Base-by-base conservation (phyloP, 2,113 vertebrate genomes). In the Calidris pygmaea region DNA sequence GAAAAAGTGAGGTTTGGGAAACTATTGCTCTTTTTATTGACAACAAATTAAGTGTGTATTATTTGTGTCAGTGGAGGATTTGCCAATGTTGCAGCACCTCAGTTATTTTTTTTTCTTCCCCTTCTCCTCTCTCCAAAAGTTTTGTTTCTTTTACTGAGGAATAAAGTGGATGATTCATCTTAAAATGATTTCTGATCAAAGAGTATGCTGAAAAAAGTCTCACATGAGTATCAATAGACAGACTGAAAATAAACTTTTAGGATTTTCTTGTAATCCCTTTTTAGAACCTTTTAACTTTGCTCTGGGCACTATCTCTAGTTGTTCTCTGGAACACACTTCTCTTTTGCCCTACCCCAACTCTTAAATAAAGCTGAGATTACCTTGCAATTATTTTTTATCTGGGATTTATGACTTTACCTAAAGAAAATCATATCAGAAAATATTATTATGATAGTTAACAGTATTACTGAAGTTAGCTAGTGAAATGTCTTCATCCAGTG, bases 401-500 rank as follows among this genome's bases (percentile, higher is more conserved):
- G 1, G 2, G 9, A 9, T 37, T 14, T 47, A 27, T 0, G 0
- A 11, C 14, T 78, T 70, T 4, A 43, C 10, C 7, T 72, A 52
- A 70, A 77, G 7, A 15, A 53, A 41, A 6, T 6, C 0, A 3
- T 39, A 39, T 3, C 8, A 37, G n/a, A 78, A 82, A 74, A 52
- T 47, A 67, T 7, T 34, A 63, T 37, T 27, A 68, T 15, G 7
- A 22, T 50, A 29, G 29, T 30, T 78, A 62, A 60, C 15, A 22
- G 12, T 41, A 30, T 55, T 52, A 21, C 39, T 73, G 67, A 43
- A 66, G 72, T 24, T 58, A 63, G 20, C 24, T 65, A 60, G 19
- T 47, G 39, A 62, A 67, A 76, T 14, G 10, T 52, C 41, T 84
- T 27, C 48, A 34, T 32, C 1, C 0, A 0, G n/a, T 34, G 21